phyloP scores from a whole-genome alignment of 2,113 vertebrate species.

The Clarias magur region DNA sequence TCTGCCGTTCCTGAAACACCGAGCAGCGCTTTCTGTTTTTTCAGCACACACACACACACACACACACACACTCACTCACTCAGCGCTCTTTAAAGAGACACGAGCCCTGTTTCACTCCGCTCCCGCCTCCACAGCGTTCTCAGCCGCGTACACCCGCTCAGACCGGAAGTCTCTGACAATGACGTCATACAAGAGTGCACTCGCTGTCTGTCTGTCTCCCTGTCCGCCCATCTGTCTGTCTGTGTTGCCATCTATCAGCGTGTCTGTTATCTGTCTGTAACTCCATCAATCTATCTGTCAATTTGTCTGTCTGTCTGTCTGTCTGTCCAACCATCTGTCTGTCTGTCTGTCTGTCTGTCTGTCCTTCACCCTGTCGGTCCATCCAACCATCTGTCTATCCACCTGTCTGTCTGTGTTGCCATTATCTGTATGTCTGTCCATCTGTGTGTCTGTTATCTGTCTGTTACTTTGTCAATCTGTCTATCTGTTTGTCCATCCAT shows the following conservation, averaged over 20 bases:
- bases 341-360: background rate
- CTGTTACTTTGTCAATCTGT: background rate
- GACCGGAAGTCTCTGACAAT: constrained; percentile 17
- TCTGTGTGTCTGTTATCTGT: background rate
- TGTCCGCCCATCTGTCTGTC: background rate
- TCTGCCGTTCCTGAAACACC: constrained; percentile 27
- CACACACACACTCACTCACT: background rate
- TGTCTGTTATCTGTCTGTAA: background rate
- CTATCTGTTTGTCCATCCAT: too few species aligned
- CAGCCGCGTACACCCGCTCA: background rate
- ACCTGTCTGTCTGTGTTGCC: background rate
- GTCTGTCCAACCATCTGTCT: background rate
- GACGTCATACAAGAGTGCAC: background rate
- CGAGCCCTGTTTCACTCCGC: constrained; percentile 23
- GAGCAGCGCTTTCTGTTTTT: constrained; percentile 34
- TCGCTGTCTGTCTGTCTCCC: background rate
- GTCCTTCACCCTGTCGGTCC: too few species aligned
- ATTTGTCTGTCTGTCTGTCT: background rate
- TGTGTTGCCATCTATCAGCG: too few species aligned
- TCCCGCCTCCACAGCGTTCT: constrained; percentile 5
- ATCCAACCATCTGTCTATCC: background rate
- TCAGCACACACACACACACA: background rate
- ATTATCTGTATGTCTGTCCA: background rate
- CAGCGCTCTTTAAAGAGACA: constrained; percentile 36
- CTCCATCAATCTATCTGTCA: too few species aligned